Base-by-base conservation (phyloP, 2,113 vertebrate genomes). In the Gadus chalcogrammus region DNA sequence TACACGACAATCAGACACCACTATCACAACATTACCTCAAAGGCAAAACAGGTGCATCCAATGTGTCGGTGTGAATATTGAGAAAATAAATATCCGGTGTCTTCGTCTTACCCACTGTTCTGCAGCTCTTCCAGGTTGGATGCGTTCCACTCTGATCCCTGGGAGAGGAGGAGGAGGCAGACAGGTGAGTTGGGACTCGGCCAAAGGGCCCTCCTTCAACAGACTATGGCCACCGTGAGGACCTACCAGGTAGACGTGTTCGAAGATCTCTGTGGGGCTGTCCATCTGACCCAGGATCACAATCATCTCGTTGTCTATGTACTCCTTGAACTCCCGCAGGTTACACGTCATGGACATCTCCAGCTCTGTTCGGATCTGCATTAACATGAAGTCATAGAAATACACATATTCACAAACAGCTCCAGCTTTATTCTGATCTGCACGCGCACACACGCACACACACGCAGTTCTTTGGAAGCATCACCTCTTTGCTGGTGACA, bases 261-360 rank as follows among this genome's bases (percentile, higher is more conserved):
- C 96, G 77, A 99, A 99, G 88, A 99, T 99, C 87, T 98, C 94
- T 0, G 96, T 99, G 66, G 96, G 96, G 82, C 96, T 99, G 91
- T 99, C 97, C 97, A 99, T 99, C 84, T 99, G 97, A 52, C 97
- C 96, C 63, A 99, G 93, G 83, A 99, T 99, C 80, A 98, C 91
- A 48, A 99, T 99, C 97, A 99, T 99, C 82, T 99, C 97, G 7
- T 99, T 99, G 88, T 99, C 97, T 16, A 99, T 99, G 87, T 94
- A 99, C 75, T 98, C 97, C 66, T 98, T 98, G 86, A 98, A 99
- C 89, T 99, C 96, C 28, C 96, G 85, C 74, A 99, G 91, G 91
- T 98, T 99, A 76, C 97, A 99, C 8, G 94, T 96, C 97, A 99
- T 99, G 87, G 96, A 94, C 95, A 98, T 99, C 85, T 99, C 97